Base-by-base conservation (phyloP, 2,888 invertebrate genomes). In the Macrophya alboannulata region DNA sequence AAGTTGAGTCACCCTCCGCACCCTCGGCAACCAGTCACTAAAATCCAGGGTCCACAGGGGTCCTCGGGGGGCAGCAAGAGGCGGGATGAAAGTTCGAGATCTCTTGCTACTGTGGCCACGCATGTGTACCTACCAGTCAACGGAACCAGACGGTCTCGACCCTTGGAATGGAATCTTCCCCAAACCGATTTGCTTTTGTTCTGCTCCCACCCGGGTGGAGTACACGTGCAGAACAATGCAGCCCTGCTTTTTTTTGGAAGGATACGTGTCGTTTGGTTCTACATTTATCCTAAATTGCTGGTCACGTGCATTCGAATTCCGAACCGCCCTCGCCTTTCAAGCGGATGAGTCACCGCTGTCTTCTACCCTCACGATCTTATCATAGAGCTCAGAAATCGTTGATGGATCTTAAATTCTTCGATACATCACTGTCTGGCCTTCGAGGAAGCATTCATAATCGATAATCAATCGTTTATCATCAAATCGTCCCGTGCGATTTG, bases 131-230 rank as follows among this genome's bases (percentile, higher is more conserved):
- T 21, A 62, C 71, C 48, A 48, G 55, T 65, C 82, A 45, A n/a
- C 65, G 62, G 62, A 25, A 59, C 81, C 55, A 55, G 55, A 62
- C 25, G 37, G 51, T 37, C 65, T 45, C 65, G 25, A 40, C 82
- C 65, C 65, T 37, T 12, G 62, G 62, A 62, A 62, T 55, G 51
- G 65, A 45, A 82, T 82, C 45, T 45, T 82, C 82, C 40, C 48
- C 82, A 21, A 82, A 43, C 65, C 65, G 65, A 82, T 82, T 82
- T 43, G 43, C 65, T 45, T 77, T 82, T 82, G 82, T 82, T 82
- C 82, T 43, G 45, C 40, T 59, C 9, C 37, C 40, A 59, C 55
- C 31, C 79, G 59, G 65, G 43, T n/a, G 45, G 31, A 15, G 82
- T 51, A 65, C 65, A 65, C 65, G 62, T 25, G 82, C 62, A 21